Conservation (phyloP, 2,797 vertebrate genomes). For the Neoniphon sammara region DNA sequence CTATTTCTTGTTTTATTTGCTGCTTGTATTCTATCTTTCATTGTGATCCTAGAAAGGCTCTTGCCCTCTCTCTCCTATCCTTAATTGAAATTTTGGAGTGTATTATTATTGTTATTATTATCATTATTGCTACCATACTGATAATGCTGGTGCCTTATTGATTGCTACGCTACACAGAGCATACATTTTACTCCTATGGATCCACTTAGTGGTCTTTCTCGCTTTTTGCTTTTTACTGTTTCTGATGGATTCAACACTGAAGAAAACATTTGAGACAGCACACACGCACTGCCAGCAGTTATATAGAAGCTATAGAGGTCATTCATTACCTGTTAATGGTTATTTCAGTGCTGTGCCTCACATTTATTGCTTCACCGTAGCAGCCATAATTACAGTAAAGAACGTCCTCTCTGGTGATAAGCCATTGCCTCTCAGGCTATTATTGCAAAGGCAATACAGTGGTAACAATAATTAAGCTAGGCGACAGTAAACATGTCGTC, state of each 20-base stretch:
- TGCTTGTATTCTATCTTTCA: no score
- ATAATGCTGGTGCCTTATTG: not conserved
- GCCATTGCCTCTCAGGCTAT: not conserved
- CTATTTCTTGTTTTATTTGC: no score
- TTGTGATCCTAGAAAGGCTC: no score
- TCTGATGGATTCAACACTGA: conserved; percentile 3
- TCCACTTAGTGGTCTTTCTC: not conserved
- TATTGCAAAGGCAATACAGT: conserved; percentile 15
- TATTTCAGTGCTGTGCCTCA: conserved; percentile 4
- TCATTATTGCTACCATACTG: no score
- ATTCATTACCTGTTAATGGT: conserved; percentile 28
- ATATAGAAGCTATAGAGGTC: not conserved
- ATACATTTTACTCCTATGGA: conserved; percentile 7
- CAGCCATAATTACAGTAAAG: conserved; percentile 1
- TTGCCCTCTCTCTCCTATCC: no score
- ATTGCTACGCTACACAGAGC: not conserved
- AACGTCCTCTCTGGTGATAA: conserved; percentile 12
- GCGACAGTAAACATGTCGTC: conserved; percentile 23
- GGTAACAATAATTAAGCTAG: conserved; percentile 17
- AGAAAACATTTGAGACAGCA: not conserved
- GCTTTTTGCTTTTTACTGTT: not conserved
- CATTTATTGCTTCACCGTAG: conserved; percentile 11
- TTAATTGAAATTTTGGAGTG: no score
- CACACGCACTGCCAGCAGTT: not conserved
- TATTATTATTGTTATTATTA: no score